A percentile compares a stretch with the other conserved stretches of the same genome.
Evolutionary conservation across 2,888 invertebrate genomes (phyloP).

Genomic region (Cecidostiba fungosa): DNA sequence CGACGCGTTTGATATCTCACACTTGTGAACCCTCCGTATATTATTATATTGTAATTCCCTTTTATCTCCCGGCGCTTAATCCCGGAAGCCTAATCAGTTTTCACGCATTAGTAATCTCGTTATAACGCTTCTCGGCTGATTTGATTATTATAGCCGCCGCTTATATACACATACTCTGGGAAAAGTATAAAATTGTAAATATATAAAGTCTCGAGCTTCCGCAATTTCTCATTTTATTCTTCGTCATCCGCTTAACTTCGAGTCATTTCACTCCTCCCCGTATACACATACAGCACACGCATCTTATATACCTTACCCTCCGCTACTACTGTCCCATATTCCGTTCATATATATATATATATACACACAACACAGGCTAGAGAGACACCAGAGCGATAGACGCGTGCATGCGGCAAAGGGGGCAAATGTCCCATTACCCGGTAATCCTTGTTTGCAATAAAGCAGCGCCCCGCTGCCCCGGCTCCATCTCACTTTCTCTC

Average conservation of each 20-base stretch:
- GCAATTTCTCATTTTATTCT: constrained; percentile 31
- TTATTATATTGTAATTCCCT: constrained; percentile 51
- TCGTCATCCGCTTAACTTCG: constrained; percentile 23
- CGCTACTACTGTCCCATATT: constrained; percentile 13
- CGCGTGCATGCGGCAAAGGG: constrained; percentile 68
- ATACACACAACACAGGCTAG: not conserved
- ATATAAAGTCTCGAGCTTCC: not conserved
- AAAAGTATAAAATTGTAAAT: no score
- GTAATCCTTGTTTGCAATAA: constrained; percentile 80
- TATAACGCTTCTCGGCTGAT: constrained; percentile 5
- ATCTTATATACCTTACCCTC: not conserved
- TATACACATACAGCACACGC: not conserved
- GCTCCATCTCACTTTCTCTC: constrained; percentile 70
- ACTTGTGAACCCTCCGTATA: constrained; percentile 21
- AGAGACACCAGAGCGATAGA: constrained; percentile 41
- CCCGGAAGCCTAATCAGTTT: constrained; percentile 24
- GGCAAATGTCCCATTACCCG: constrained; percentile 77
- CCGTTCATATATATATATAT: not conserved
- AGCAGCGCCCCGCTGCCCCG: constrained; percentile 76
- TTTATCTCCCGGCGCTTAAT: constrained; percentile 26
- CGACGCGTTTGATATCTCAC: constrained; percentile 28
- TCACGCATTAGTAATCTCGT: constrained; percentile 18
- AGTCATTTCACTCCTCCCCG: constrained; percentile 30
- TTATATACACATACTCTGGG: no score
- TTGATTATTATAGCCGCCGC: not conserved